phyloP scores from a whole-genome alignment of 2,113 vertebrate species.

The Halcyon malimbica region DNA sequence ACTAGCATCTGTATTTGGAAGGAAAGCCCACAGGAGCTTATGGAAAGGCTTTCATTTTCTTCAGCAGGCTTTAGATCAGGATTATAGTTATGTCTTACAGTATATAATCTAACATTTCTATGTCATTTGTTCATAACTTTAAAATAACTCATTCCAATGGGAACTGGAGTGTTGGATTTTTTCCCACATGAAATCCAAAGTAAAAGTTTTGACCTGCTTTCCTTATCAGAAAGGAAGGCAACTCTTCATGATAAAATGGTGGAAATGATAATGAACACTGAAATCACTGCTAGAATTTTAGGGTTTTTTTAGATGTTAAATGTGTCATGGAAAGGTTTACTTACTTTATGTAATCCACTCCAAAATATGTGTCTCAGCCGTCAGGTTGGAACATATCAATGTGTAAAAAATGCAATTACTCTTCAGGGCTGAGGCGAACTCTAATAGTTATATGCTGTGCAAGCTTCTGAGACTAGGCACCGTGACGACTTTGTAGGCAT shows the following conservation, averaged over 20 bases:
- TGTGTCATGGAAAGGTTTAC: constrained; percentile 32
- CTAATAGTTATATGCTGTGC: constrained; percentile 69
- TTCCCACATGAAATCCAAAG: background rate
- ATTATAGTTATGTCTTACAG: background rate
- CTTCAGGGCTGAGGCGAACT: constrained; percentile 54
- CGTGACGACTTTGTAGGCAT: constrained; percentile 75
- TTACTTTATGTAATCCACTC: constrained; percentile 53
- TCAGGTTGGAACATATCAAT: constrained; percentile 67
- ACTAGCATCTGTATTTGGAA: background rate
- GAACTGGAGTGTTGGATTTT: background rate
- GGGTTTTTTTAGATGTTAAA: background rate
- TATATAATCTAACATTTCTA: background rate
- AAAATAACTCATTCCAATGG: background rate
- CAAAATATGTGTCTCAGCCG: constrained; percentile 31
- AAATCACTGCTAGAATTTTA: background rate
- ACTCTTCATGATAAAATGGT: background rate
- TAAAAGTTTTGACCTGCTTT: background rate
- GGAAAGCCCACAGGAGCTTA: background rate
- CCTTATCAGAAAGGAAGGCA: background rate
- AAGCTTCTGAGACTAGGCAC: constrained; percentile 70
- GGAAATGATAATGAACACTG: background rate
- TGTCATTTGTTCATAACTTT: background rate
- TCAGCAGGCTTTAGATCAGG: background rate
- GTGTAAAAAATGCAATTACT: constrained; percentile 75
- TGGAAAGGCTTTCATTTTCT: background rate